Evolutionary conservation across 2,113 vertebrate species (phyloP), one percentile per base, ranked within the genome.

Genomic region (Rhinolophus ferrumequinum): DNA sequence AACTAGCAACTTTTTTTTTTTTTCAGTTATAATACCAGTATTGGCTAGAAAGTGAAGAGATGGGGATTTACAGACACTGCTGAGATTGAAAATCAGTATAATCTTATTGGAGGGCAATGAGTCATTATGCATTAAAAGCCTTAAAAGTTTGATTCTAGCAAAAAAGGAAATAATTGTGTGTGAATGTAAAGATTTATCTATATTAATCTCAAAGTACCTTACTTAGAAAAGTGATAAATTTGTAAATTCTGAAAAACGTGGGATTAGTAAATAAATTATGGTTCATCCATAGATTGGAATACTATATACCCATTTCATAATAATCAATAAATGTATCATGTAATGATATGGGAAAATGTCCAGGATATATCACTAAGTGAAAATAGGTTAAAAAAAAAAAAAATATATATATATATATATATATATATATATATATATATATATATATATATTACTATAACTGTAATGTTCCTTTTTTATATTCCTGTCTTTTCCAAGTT

Each of bases 111-210:
- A 73, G 79, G 14, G 1, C 56, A 89, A 54, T 80, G 47, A 93
- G n/a, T 67, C 56, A 73, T 62, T 92, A 67, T 44, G 22, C n/a
- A 86, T 80, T 67, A 80, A 97, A 82, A 95, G 24, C 3, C 41
- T 79, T 83, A 66, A 92, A 91, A 35, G 33, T 84, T 73, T 89
- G 18, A 88, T 41, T 60, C 50, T 56, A 80, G 70, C 47, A 94
- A 89, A 96, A 94, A 62, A 89, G 66, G n/a, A 88, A 92, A 60
- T 38, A 91, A 93, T 11, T 64, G n/a, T 66, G 3, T 89, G 30
- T 79, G 38, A 93, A 33, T 72, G 77, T 50, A 83, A 92, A 84
- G 33, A 88, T 85, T 62, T 62, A 50, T 60, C 30, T 69, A 8
- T 52, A 80, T 62, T 33, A 84, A 89, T 69, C 92, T 88, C 41